Evolutionary conservation across 1,140 invertebrate genomes (phyloP), one percentile per base, ranked within the genome.

Genomic region (Papilio polyxenes): DNA sequence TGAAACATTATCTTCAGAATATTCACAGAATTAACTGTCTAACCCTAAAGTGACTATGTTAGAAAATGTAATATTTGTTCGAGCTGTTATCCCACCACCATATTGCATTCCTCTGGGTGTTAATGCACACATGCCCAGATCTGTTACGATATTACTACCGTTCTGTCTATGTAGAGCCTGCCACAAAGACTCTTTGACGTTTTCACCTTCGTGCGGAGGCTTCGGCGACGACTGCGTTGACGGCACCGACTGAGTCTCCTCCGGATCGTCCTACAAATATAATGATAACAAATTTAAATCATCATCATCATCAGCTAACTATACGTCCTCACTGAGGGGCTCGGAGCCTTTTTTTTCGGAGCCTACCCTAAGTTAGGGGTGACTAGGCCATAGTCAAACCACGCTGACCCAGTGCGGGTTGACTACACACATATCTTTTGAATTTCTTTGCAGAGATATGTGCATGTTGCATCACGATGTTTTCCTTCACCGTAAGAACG

Each of bases 111-210:
- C 13, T 37, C 11, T 37, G 23, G 65, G n/a, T 77, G 11, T 51
- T 76, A 15, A 51, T 23, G 44, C 6, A 49, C 44, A 20, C 44
- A 48, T 75, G 40, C 74, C 74, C 40, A 17, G 31, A 48, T 48
- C 3, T 72, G 37, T 80, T 76, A 76, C 82, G 69, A 85, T 31
- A 75, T 53, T 76, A 48, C 77, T 85, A 95, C 94, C 94, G 82
- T 95, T 95, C 89, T 93, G 92, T 85, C 90, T 92, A 87, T 94
- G 93, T 44, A 95, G 87, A 1, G 94, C 94, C 80, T 95, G 93
- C 94, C 94, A 95, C 74, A 95, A 87, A 7, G 94, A 91, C 75
- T 95, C 93, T 82, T 94, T 93, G 78, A 94, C 93, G 51, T 86
- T 87, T 78, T 93, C 90, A 79, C 86, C 88, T 65, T 93, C 92